A percentile compares a stretch with the other conserved stretches of the same genome.
phyloP scores from a whole-genome alignment of 2,113 vertebrate species.

The Lycocorax pyrrhopterus region DNA sequence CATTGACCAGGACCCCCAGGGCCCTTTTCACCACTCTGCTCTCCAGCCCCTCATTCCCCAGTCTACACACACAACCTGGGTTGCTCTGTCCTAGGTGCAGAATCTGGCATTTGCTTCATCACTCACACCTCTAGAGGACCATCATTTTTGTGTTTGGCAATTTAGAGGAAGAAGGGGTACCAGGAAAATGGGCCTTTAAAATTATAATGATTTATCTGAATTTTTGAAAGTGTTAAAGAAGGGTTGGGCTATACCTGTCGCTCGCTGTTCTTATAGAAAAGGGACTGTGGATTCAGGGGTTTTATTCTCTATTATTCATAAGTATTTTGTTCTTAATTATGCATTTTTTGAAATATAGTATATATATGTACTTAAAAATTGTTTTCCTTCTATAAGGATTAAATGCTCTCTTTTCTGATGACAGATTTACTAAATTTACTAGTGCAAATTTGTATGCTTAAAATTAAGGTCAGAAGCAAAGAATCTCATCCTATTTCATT shows the following conservation, averaged over 20 bases:
- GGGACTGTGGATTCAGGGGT: not conserved
- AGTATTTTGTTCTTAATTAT: not conserved
- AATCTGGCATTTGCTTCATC: not conserved
- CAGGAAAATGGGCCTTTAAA: not conserved
- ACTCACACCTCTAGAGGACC: not conserved
- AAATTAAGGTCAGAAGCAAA: not conserved
- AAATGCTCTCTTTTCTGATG: not conserved
- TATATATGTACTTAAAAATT: not conserved
- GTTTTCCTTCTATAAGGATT: not conserved
- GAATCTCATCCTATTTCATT: not conserved
- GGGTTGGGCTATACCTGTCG: not conserved
- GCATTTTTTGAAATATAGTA: not conserved
- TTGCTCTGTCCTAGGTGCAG: not conserved
- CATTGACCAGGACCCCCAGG: fast-evolving
- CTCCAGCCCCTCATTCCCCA: not conserved
- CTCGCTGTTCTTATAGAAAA: not conserved
- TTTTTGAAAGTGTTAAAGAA: not conserved
- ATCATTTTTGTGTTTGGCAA: not conserved
- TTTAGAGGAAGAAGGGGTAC: not conserved
- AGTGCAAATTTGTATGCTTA: not conserved
- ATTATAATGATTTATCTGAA: not conserved
- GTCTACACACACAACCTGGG: not conserved
- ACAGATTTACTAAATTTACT: not conserved
- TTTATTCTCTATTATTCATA: not conserved
- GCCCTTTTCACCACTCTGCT: not conserved